Percentiles rank a stretch among this genome's conserved stretches.
Evolutionary conservation across 2,113 vertebrate species (phyloP).

Genomic region (Tyto alba): DNA sequence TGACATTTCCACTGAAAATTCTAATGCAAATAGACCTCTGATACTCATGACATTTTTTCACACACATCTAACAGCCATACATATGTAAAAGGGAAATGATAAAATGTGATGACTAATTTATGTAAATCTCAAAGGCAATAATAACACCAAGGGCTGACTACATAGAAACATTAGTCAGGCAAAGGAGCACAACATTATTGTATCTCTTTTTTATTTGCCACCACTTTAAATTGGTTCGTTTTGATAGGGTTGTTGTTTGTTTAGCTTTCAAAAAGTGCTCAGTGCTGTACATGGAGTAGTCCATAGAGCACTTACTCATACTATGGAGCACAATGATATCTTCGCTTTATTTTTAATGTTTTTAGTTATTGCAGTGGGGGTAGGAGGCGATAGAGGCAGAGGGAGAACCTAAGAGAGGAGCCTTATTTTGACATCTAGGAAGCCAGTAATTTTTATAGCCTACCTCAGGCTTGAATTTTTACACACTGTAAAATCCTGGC

Average conservation of each 20-base stretch:
- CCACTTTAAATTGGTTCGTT: background rate
- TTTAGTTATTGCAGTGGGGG: background rate
- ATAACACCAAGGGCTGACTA: constrained; percentile 6
- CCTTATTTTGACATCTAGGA: background rate
- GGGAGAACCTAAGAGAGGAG: background rate
- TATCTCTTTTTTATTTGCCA: background rate
- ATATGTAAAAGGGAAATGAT: constrained; percentile 64
- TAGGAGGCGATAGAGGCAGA: background rate
- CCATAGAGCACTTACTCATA: background rate
- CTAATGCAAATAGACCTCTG: constrained; percentile 74
- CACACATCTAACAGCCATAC: constrained; percentile 41
- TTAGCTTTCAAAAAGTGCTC: background rate
- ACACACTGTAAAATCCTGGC: background rate
- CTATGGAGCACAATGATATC: background rate
- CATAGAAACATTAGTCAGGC: constrained; percentile 2
- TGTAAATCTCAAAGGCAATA: constrained; percentile 61
- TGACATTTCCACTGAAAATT: constrained; percentile 81
- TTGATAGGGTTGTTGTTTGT: background rate
- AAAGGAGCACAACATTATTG: background rate
- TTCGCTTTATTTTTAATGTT: background rate
- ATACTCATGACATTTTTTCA: constrained; percentile 64
- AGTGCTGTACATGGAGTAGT: background rate
- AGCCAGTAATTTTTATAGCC: background rate
- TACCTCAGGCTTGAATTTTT: background rate
- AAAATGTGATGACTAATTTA: constrained; percentile 66